These are phyloP conservation scores for Gasteruption jaculator DNA, from an alignment of 2,888 invertebrate species.

Conservation along the genomic window DNA sequence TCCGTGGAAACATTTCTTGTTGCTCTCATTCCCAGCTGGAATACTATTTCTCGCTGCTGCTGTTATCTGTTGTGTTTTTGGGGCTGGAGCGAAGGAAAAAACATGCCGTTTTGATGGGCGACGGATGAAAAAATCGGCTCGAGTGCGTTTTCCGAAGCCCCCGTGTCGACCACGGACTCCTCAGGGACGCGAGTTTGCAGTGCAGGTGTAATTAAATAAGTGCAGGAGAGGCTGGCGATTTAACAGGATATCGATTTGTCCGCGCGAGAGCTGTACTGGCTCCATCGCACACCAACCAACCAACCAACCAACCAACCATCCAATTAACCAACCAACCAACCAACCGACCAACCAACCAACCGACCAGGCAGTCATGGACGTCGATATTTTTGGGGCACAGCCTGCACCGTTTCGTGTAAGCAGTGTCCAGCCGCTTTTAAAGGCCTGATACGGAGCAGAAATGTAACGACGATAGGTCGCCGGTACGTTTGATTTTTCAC, in stretches of 20 bases:
- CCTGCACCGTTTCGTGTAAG: constrained; percentile 33
- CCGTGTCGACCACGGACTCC: no score
- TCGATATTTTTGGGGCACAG: constrained; percentile 49
- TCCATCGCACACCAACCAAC: constrained; percentile 24
- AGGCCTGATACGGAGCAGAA: constrained; percentile 39
- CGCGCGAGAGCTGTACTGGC: constrained; percentile 34
- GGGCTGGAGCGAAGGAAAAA: constrained; percentile 34
- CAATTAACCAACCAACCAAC: no score
- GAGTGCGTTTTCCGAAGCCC: no score
- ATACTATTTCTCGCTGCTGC: constrained; percentile 31
- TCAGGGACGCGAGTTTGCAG: no score
- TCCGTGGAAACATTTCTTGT: constrained; percentile 31
- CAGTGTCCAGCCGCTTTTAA: constrained; percentile 30
- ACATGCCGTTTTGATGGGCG: constrained; percentile 37
- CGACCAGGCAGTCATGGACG: constrained; percentile 45
- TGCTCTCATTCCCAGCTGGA: constrained; percentile 43
- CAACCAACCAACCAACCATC: constrained; percentile 45
- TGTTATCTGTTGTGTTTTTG: constrained; percentile 47
- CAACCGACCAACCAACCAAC: no score
- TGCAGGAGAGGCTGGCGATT: constrained; percentile 41
- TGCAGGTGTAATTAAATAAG: constrained; percentile 41
- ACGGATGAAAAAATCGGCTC: constrained; percentile 12
- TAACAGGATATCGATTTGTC: constrained; percentile 47
- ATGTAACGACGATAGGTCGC: constrained; percentile 31
- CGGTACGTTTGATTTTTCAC: constrained; percentile 17